phyloP scores from a whole-genome alignment of 2,113 vertebrate genomes.

The Phaethornis superciliosus region DNA sequence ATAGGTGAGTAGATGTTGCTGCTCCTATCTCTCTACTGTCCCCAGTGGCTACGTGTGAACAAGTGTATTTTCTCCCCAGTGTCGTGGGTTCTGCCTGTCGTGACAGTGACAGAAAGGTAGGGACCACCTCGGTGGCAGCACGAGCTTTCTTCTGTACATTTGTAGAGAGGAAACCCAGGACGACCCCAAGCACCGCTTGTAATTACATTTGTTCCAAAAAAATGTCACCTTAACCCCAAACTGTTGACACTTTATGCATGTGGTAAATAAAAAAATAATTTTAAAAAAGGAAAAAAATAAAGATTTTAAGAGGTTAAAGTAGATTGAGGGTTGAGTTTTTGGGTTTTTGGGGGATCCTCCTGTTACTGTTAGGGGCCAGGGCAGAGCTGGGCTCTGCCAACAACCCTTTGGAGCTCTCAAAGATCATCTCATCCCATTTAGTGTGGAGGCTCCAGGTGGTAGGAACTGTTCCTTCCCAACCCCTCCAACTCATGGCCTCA shows the following conservation, averaged over 20 bases:
- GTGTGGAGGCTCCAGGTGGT: neutral
- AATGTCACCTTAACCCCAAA: slow-evolving; percentile 63
- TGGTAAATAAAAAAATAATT: slow-evolving; percentile 44
- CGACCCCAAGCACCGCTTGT: slow-evolving; percentile 56
- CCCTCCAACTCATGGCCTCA: fast-evolving
- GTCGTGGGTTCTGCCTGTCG: slow-evolving; percentile 63
- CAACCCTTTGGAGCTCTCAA: neutral
- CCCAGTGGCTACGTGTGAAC: slow-evolving; percentile 69
- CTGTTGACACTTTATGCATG: slow-evolving; percentile 79
- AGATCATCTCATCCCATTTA: neutral
- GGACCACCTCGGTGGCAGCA: neutral
- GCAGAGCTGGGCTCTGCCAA: neutral
- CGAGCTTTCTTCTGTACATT: slow-evolving; percentile 52
- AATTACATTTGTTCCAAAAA: slow-evolving; percentile 52
- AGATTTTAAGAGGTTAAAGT: slow-evolving; percentile 69
- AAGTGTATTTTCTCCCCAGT: slow-evolving; percentile 59
- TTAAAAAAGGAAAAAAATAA: slow-evolving; percentile 45
- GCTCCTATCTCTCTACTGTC: slow-evolving; percentile 66
- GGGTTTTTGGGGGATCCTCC: neutral
- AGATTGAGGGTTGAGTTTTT: neutral
- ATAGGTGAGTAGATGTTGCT: slow-evolving; percentile 72
- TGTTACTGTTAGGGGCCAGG: neutral
- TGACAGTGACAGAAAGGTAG: slow-evolving; percentile 23
- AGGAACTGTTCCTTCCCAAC: neutral
- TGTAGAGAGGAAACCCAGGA: slow-evolving; percentile 17